Conservation (phyloP, 2,113 vertebrate genomes). For the Opisthocomus hoazin region DNA sequence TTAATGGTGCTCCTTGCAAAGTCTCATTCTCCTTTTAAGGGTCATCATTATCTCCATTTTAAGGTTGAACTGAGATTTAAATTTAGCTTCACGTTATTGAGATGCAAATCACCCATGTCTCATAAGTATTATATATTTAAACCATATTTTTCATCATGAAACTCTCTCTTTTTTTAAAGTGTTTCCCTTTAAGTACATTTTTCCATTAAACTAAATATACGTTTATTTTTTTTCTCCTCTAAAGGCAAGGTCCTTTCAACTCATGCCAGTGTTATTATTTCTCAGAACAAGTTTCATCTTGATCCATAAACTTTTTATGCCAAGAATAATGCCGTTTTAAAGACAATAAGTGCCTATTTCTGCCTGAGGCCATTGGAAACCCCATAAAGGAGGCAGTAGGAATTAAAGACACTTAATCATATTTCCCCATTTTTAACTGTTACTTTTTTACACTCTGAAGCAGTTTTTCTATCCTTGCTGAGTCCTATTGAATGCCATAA, state of each 20-base stretch:
- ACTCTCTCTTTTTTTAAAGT: not conserved
- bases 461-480: conserved; percentile 63
- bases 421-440: conserved; percentile 71
- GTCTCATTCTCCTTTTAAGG: conserved; percentile 13
- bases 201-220: conserved; percentile 61
- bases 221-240: conserved; percentile 60
- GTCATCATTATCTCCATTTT: conserved; percentile 39
- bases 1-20: conserved; percentile 2
- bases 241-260: conserved; percentile 69
- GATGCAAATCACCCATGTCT: conserved; percentile 38
- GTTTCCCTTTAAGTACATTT: conserved; percentile 42
- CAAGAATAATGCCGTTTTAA: conserved; percentile 74
- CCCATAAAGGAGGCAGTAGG: conserved; percentile 63
- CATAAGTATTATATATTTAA: conserved; percentile 29
- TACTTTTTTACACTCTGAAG: conserved; percentile 65
- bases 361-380: conserved; percentile 68
- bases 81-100: conserved; percentile 10
- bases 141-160: conserved; percentile 35
- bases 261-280: conserved; percentile 69
- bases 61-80: conserved; percentile 43
- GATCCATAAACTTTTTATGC: conserved; percentile 77
- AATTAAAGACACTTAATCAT: conserved; percentile 78
- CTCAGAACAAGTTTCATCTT: conserved; percentile 72
- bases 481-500: conserved; percentile 61
- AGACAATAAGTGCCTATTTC: conserved; percentile 74